A percentile compares a stretch with the other conserved stretches of the same genome.
These are phyloP conservation scores for Agrilus mali DNA, from an alignment of 2,888 invertebrate species.

Conservation along the genomic window DNA sequence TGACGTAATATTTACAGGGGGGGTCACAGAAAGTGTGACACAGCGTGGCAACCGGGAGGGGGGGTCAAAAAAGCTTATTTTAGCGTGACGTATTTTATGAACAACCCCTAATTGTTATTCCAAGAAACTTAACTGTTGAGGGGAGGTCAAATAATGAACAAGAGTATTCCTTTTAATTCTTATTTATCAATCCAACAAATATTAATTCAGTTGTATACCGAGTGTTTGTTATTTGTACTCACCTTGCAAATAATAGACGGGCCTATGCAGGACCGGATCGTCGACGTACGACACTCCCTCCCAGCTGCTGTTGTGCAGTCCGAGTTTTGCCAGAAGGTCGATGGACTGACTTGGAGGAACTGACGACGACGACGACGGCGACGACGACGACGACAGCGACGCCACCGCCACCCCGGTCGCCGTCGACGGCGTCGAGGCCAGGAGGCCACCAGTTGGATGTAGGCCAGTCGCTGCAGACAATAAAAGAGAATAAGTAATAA, in stretches of 20 bases:
- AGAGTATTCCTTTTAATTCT: no score
- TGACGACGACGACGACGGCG: slow-evolving; percentile 15
- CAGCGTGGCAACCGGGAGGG: no score
- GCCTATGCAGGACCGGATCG: slow-evolving; percentile 56
- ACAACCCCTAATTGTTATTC: no score
- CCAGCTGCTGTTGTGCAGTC: slow-evolving; percentile 63
- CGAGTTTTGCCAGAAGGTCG: slow-evolving; percentile 68
- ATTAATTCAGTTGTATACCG: no score
- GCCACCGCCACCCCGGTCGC: slow-evolving; percentile 18
- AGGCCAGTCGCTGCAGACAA: slow-evolving; percentile 44
- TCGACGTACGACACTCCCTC: slow-evolving; percentile 53
- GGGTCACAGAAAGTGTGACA: no score
- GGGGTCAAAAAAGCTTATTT: no score
- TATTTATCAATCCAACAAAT: no score
- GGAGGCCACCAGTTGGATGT: slow-evolving; percentile 37
- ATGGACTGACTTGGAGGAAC: slow-evolving; percentile 36
- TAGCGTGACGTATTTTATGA: no score
- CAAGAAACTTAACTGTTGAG: no score
- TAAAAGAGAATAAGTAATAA: slow-evolving; percentile 3
- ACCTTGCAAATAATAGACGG: slow-evolving; percentile 66
- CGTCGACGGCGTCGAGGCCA: slow-evolving; percentile 20
- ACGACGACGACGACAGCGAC: slow-evolving; percentile 14
- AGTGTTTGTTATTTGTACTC: slow-evolving; percentile 17
- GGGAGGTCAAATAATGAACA: no score
- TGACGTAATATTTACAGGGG: no score